Evolutionary conservation across 2,888 invertebrate genomes (phyloP).

Genomic region (Molorchus minor): DNA sequence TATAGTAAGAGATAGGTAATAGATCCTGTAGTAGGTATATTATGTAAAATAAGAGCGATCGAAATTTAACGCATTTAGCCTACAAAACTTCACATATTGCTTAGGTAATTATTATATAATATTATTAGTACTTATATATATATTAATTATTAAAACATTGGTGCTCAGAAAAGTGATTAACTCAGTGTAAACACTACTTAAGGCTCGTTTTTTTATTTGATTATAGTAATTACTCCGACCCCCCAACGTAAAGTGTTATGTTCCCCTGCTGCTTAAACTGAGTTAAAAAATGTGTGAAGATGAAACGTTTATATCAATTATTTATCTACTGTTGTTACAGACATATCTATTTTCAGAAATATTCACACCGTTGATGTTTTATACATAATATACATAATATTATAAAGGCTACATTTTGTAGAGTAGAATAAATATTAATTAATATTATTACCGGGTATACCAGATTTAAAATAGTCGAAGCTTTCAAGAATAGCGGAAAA

Average conservation of each 20-base stretch:
- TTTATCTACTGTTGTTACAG: constrained; percentile 21
- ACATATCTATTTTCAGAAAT: constrained; percentile 38
- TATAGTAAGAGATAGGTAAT: no score
- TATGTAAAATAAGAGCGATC: no score
- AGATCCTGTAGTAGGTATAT: no score
- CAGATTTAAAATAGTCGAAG: no score
- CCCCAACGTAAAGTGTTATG: no score
- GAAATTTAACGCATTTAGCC: no score
- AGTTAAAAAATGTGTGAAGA: background rate
- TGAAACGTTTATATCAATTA: constrained; percentile 5
- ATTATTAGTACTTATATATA: constrained; percentile 40
- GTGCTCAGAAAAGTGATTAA: background rate
- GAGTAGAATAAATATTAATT: no score
- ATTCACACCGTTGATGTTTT: constrained; percentile 31
- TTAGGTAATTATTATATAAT: constrained; percentile 35
- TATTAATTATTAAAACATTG: constrained; percentile 10
- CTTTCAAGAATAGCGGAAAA: no score
- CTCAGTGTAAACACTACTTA: background rate
- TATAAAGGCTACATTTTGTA: no score
- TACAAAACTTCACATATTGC: constrained; percentile 24
- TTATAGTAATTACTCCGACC: no score
- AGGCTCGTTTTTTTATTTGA: no score
- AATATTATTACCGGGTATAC: constrained; percentile 28
- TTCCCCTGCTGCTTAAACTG: background rate
- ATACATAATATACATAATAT: constrained; percentile 29